Base-by-base conservation (phyloP, 2,888 invertebrate species). In the Diplolepis rosae region DNA sequence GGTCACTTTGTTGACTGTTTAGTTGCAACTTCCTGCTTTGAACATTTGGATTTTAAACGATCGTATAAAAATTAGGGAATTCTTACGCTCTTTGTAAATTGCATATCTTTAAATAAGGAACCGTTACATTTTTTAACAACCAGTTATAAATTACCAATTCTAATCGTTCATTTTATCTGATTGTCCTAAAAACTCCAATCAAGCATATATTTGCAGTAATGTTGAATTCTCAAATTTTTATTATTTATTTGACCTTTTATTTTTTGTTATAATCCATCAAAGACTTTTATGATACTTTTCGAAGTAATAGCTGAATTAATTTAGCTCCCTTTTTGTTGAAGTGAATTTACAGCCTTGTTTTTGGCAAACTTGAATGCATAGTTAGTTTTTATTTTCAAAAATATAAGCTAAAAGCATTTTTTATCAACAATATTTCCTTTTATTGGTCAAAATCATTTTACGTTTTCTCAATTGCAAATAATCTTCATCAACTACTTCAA, bases 1-100 rank as follows among this genome's bases (percentile, higher is more conserved):
- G 24, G 50, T 11, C 24, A 50, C 15, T 42, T 7, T n/a, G 9
- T 45, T 18, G 18, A 0, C 39, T 13, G 7, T 1, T 39, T 61
- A 6, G 24, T 56, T 22, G n/a, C 24, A n/a, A 61, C 61, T 61
- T 61, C 61, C 61, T 61, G 61, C n/a, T 24, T 61, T 7, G 35
- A 13, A 22, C 39, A 2, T 39, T 24, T 39, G 18, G 22, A 56
- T 13, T 32, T 32, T 56, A 15, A 18, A 32, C 15, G 45, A n/a
- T n/a, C n/a, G n/a, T n/a, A n/a, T n/a, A n/a, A n/a, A n/a, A n/a
- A n/a, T n/a, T n/a, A n/a, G n/a, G n/a, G n/a, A n/a, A n/a, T n/a
- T n/a, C n/a, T n/a, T n/a, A n/a, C n/a, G n/a, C n/a, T n/a, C n/a
- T n/a, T n/a, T n/a, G n/a, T n/a, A n/a, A n/a, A n/a, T n/a, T n/a